Base-by-base conservation (phyloP, 2,113 vertebrate species). In the Rhea americana region DNA sequence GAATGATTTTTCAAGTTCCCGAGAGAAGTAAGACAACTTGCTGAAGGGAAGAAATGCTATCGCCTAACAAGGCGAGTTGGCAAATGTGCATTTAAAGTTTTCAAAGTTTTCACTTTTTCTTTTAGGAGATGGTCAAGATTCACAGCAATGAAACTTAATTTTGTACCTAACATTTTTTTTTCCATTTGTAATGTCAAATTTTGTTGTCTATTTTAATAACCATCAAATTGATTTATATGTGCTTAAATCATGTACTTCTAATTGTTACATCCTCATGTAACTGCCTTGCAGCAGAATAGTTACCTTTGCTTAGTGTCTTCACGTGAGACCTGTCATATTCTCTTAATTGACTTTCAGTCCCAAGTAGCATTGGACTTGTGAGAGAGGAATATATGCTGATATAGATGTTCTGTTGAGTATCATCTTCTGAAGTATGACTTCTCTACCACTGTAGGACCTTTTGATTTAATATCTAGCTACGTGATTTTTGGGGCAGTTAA, bases 1-100 rank as follows among this genome's bases (percentile, higher is more conserved):
- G 59, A 94, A 90, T 39, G 63, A 88, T 95, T 92, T 55, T 95
- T 93, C 14, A 21, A 78, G 51, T 90, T 96, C 65, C 1, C 3
- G 92, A 87, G 61, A 41, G 68, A 95, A 70, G 70, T 67, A 82
- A 39, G 89, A 55, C 53, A 89, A 50, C 47, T 89, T 81, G 92
- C 76, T 93, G 59, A 70, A 84, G 24, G 22, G 74, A 92, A 19
- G 63, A 89, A 93, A 84, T 82, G 76, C 76, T 79, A 7, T 75
- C 41, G 17, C 21, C 95, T 91, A 73, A 83, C 50, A 89, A 92
- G 68, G 3, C 45, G 28, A 80, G 25, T 39, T 82, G n/a, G 39
- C 18, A 96, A 87, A 90, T 62, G 28, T 80, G 8, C 45, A 18
- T 91, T 73, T 82, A 11, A 67, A 86, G 39, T 84, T 93, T 59